A percentile compares a stretch with the other conserved stretches of the same genome.
Conservation (phyloP, 2,888 invertebrate species). For the Seira sanloemensis region DNA sequence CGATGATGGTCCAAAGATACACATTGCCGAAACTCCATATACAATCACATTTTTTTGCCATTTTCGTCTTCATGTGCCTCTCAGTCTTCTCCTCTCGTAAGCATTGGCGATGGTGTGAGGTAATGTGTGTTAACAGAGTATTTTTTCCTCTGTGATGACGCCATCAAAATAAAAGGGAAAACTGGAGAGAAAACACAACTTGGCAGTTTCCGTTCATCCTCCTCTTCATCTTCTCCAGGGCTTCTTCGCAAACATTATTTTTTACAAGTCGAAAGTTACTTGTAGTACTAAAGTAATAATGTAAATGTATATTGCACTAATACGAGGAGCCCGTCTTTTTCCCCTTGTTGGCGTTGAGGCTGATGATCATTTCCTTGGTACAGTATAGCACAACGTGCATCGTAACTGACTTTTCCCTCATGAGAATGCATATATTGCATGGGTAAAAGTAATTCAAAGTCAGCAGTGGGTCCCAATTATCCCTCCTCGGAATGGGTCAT, state of each 20-base stretch:
- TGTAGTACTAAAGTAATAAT: conserved; percentile 18
- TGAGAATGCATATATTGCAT: conserved; percentile 54
- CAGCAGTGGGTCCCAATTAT: conserved; percentile 72
- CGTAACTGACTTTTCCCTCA: neutral
- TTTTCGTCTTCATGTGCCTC: no score
- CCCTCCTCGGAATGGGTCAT: conserved; percentile 69
- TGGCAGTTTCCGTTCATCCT: conserved; percentile 37
- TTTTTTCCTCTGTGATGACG: conserved; percentile 37
- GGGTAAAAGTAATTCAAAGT: conserved; percentile 70
- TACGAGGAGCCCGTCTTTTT: neutral
- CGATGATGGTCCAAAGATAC: no score
- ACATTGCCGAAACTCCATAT: no score
- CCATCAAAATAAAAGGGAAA: conserved; percentile 37
- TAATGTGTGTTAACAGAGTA: conserved; percentile 54
- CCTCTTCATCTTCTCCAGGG: neutral
- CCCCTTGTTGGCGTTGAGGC: conserved; percentile 17
- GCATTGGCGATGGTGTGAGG: conserved; percentile 36
- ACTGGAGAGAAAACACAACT: conserved; percentile 38
- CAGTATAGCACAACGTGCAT: conserved; percentile 10
- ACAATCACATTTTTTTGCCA: no score
- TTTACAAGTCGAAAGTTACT: neutral
- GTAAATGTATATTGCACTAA: conserved; percentile 29
- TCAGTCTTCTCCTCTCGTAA: neutral
- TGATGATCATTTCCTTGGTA: neutral
- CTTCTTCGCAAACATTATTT: conserved; percentile 10